A percentile compares a stretch with the other conserved stretches of the same genome.
These are phyloP conservation scores for Strigops habroptila DNA, from an alignment of 2,113 vertebrate species.

Conservation along the genomic window DNA sequence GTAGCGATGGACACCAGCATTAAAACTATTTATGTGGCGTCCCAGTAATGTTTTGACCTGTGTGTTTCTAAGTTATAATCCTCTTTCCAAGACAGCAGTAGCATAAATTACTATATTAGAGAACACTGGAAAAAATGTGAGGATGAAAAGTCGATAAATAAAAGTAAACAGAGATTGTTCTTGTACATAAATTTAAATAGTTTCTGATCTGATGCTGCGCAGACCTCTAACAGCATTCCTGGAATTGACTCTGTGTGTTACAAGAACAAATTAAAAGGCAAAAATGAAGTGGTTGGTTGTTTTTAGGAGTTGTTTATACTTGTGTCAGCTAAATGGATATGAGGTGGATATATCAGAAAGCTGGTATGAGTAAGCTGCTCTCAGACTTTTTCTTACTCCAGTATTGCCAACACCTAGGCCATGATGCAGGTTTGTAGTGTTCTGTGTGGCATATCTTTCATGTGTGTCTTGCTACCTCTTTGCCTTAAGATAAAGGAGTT, in stretches of 20 bases:
- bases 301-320: neutral
- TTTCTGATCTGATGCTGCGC: neutral
- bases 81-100: neutral
- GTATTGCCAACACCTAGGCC: rapidly evolving
- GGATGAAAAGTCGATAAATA: neutral
- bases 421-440: neutral
- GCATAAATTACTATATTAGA: neutral
- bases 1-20: neutral
- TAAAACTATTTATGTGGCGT: neutral
- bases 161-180: neutral
- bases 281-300: neutral
- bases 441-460: rapidly evolving
- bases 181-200: neutral
- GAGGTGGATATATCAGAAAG: neutral
- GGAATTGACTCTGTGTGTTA: neutral
- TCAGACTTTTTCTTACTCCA: neutral
- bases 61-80: neutral
- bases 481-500: neutral
- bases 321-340: rapidly evolving
- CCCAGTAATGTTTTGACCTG: neutral
- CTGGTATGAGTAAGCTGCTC: neutral
- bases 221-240: neutral
- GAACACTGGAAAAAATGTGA: rapidly evolving
- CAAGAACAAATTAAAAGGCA: neutral
- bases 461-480: neutral